Percentiles rank a stretch among this genome's conserved stretches.
Conservation (phyloP, 2,113 vertebrate species). For the Danionella cerebrum region DNA sequence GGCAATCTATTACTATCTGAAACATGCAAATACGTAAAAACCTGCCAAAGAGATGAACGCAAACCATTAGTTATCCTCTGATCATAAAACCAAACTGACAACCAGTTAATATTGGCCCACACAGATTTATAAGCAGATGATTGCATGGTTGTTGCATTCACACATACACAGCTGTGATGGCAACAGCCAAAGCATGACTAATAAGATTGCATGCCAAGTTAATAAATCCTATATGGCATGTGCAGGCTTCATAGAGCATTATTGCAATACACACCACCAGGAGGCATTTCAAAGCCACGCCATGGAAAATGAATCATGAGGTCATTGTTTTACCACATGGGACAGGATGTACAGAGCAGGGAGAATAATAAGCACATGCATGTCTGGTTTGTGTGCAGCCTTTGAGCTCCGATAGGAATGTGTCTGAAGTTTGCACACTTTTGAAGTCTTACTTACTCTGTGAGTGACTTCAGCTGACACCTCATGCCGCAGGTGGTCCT, state of each 20-base stretch:
- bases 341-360: neutral
- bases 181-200: conserved; percentile 23
- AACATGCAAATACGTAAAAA: conserved; percentile 45
- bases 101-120: neutral
- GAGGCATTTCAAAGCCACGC: conserved; percentile 31
- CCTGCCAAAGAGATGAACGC: conserved; percentile 38
- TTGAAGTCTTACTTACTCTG: conserved; percentile 38
- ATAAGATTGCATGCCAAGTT: conserved; percentile 15
- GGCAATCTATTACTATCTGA: conserved; percentile 37
- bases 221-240: conserved; percentile 27
- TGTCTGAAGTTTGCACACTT: neutral
- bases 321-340: conserved; percentile 22
- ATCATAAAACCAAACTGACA: neutral
- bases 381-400: neutral
- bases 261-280: neutral
- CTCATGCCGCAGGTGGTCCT: conserved; percentile 16
- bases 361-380: conserved; percentile 14
- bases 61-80: neutral
- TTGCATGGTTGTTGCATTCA: neutral
- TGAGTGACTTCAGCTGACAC: conserved; percentile 29
- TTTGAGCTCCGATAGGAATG: conserved; percentile 4
- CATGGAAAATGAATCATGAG: conserved; percentile 33
- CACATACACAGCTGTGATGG: conserved; percentile 25
- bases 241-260: neutral
- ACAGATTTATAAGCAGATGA: neutral